phyloP scores from a whole-genome alignment of 2,797 vertebrate species.

The Emydoidea blandingii region DNA sequence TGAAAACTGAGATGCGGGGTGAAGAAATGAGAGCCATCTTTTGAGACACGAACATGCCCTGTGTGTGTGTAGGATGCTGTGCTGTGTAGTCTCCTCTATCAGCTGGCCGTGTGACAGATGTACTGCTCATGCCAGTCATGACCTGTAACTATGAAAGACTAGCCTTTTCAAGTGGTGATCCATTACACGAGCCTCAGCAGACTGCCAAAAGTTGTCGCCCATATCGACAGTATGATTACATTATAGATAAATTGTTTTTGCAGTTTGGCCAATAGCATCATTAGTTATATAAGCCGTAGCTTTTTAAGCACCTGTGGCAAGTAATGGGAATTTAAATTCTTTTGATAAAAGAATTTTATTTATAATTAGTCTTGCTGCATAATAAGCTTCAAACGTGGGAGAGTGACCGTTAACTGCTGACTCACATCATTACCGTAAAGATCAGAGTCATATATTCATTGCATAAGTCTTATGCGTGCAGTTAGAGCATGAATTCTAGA shows the following conservation, averaged over 20 bases:
- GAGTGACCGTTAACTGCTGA: constrained; percentile 61
- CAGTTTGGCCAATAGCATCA: constrained; percentile 55
- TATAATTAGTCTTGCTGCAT: constrained; percentile 62
- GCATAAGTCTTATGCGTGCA: background rate
- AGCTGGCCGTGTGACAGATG: background rate
- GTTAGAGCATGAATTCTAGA: constrained; percentile 10
- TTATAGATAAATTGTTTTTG: constrained; percentile 38
- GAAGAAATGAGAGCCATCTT: background rate
- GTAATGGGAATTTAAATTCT: constrained; percentile 64
- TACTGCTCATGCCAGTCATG: background rate
- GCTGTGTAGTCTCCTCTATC: background rate
- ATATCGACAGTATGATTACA: background rate
- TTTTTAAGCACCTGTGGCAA: constrained; percentile 69
- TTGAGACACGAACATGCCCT: background rate
- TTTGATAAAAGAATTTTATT: constrained; percentile 75
- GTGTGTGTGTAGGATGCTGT: background rate
- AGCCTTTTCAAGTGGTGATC: background rate
- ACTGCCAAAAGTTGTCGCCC: background rate
- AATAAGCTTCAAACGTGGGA: constrained; percentile 49
- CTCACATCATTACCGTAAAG: constrained; percentile 52
- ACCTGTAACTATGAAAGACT: background rate
- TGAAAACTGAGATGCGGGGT: background rate
- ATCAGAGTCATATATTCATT: constrained; percentile 36
- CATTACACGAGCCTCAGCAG: background rate
- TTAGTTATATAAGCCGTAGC: constrained; percentile 73